Evolutionary conservation across 2,113 vertebrate genomes (phyloP).

Genomic region (Atrichornis clamosus): DNA sequence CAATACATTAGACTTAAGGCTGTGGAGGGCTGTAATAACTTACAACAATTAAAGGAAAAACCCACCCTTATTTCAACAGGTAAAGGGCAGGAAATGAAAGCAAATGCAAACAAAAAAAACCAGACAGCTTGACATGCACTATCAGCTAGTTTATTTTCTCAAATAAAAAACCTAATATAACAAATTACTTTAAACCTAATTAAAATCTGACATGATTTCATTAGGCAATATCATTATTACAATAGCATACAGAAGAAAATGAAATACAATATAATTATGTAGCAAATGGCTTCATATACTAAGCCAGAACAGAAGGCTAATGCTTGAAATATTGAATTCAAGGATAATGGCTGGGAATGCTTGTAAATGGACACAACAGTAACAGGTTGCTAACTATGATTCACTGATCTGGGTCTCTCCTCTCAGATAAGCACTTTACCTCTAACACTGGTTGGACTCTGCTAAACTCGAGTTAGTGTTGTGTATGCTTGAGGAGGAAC

Average conservation of each 20-base stretch:
- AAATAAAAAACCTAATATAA: background rate
- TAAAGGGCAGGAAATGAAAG: conserved; percentile 6
- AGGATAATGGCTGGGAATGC: conserved; percentile 1
- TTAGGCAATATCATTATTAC: conserved; percentile 41
- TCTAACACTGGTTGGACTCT: background rate
- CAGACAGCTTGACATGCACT: background rate
- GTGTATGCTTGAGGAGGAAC: background rate
- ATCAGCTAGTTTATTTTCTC: conserved; percentile 11
- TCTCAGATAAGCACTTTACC: background rate
- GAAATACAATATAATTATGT: conserved; percentile 45
- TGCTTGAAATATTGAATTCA: conserved; percentile 20
- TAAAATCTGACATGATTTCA: conserved; percentile 60
- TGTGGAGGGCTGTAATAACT: background rate
- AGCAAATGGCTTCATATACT: conserved; percentile 13
- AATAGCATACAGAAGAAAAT: conserved; percentile 30
- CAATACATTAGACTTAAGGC: background rate
- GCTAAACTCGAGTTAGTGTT: background rate
- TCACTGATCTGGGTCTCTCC: background rate
- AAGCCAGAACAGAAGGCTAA: conserved; percentile 39
- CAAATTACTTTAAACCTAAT: conserved; percentile 54
- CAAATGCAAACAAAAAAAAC: background rate
- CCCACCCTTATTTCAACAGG: background rate
- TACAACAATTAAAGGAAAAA: background rate
- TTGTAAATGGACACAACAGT: background rate
- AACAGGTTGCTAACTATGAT: background rate